Evolutionary conservation across 2,888 invertebrate species (phyloP).

Genomic region (Drosophila histrio): DNA sequence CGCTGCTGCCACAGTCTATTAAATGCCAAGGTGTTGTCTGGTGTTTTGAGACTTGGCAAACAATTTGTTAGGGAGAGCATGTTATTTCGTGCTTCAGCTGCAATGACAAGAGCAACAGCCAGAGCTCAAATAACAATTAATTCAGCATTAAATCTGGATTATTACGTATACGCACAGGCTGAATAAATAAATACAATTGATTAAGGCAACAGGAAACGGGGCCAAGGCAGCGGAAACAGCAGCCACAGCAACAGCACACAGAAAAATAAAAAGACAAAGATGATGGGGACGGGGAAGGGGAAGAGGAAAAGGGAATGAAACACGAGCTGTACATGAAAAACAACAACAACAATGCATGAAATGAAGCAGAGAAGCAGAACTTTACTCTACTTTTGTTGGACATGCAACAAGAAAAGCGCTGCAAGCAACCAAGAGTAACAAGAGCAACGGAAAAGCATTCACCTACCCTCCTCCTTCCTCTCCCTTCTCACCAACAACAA

Average conservation of each 20-base stretch:
- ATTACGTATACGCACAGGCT: slow-evolving; percentile 31
- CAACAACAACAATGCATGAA: slow-evolving; percentile 3
- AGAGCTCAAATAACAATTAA: slow-evolving; percentile 34
- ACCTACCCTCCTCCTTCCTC: neutral
- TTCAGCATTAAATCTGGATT: slow-evolving; percentile 42
- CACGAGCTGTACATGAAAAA: slow-evolving; percentile 20
- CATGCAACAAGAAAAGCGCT: slow-evolving; percentile 47
- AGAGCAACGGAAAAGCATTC: slow-evolving; percentile 15
- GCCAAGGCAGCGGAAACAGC: slow-evolving; percentile 31
- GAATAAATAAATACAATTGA: slow-evolving; percentile 42
- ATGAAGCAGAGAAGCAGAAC: slow-evolving; percentile 7
- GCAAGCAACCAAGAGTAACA: slow-evolving; percentile 26
- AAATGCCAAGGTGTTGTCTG: slow-evolving; percentile 24
- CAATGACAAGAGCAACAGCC: slow-evolving; percentile 2
- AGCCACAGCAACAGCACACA: slow-evolving; percentile 26
- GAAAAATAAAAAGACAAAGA: slow-evolving; percentile 7
- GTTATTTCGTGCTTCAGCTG: slow-evolving; percentile 29
- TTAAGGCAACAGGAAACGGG: slow-evolving; percentile 36
- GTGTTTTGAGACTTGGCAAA: slow-evolving; percentile 19
- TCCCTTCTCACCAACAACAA: neutral
- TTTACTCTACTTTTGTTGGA: slow-evolving; percentile 46
- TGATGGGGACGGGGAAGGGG: neutral
- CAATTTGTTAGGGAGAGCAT: slow-evolving; percentile 21
- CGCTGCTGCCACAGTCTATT: slow-evolving; percentile 37
- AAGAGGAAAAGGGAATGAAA: neutral